Base-by-base conservation (phyloP, 2,797 vertebrate genomes). In the Helicolenus hilgendorfi region DNA sequence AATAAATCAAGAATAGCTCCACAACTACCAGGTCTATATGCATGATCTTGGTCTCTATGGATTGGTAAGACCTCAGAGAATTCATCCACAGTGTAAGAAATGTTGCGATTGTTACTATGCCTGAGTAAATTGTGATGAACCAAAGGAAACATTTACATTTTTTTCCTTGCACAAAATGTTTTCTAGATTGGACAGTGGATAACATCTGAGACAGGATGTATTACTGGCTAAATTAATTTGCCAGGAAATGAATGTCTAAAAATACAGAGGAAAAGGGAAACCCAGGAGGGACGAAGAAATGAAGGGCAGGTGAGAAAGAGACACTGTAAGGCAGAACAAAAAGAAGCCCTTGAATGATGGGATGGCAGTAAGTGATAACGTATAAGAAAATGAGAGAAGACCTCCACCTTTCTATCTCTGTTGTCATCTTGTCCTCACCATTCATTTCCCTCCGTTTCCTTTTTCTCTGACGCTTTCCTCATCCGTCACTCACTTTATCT, bases 381-480 rank as follows among this genome's bases (percentile, higher is more conserved):
- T 45, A 62, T 74, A 65, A 72, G 67, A 83, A 73, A 84, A 92
- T 80, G 68, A 88, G 63, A 64, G 33, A 88, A 84, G 72, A 89
- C 79, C 76, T 84, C 82, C 81, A 92, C 87, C 81, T 85, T 89
- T 90, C 79, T 92, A 95, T 95, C 95, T 84, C 56, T n/a, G 65
- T 93, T 96, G 96, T 94, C 94, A 95, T 95, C 94, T 93, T 91
- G 93, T 95, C 89, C 83, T 81, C 81, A 63, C 83, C 85, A 87
- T 90, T 91, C 84, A 88, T 90, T 93, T 88, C 35, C 79, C 65
- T 49, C 31, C 4, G 63, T 88, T 92, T 85, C 88, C 68, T 72
- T 45, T 86, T 84, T 24, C 76, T 73, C 31, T 2, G 20, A 29
- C 83, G 74, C 83, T 73, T 72, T 72, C 84, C 81, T 91, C 92